These are phyloP conservation scores for Phrynocephalus guinanensis DNA, from an alignment of 2,797 vertebrate species.

Conservation along the genomic window DNA sequence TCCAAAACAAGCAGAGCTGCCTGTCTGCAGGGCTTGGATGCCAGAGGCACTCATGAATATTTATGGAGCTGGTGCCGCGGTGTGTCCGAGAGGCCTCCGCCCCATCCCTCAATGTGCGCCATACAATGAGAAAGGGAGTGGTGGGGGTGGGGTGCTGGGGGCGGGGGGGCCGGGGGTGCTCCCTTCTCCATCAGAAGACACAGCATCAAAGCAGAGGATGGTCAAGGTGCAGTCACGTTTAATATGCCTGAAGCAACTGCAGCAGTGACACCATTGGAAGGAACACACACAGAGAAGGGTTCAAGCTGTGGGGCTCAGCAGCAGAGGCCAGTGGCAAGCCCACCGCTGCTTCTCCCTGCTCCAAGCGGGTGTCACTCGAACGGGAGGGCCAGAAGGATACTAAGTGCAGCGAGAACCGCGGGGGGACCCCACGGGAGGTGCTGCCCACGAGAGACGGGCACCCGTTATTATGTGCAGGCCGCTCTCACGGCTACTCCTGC, in stretches of 20 bases:
- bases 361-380: too few species aligned
- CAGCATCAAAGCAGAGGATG: constrained; percentile 47
- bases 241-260: constrained; percentile 72
- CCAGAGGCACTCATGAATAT: constrained; percentile 77
- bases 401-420: too few species aligned
- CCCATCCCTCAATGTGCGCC: constrained; percentile 69
- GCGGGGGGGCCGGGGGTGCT: constrained; percentile 43
- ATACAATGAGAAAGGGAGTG: constrained; percentile 50
- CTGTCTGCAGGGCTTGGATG: constrained; percentile 70
- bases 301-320: background rate
- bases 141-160: background rate
- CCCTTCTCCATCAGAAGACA: background rate
- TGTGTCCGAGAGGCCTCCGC: constrained; percentile 61
- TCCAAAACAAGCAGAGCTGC: constrained; percentile 71
- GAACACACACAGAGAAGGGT: too few species aligned
- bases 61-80: constrained; percentile 69
- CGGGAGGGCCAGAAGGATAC: too few species aligned
- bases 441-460: too few species aligned
- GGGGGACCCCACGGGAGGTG: too few species aligned
- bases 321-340: background rate
- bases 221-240: constrained; percentile 28
- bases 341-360: accelerated
- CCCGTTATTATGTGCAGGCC: too few species aligned
- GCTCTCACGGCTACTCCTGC: too few species aligned
- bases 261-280: background rate